Conservation (phyloP, 1,140 invertebrate genomes). For the Drosophila yakuba region DNA sequence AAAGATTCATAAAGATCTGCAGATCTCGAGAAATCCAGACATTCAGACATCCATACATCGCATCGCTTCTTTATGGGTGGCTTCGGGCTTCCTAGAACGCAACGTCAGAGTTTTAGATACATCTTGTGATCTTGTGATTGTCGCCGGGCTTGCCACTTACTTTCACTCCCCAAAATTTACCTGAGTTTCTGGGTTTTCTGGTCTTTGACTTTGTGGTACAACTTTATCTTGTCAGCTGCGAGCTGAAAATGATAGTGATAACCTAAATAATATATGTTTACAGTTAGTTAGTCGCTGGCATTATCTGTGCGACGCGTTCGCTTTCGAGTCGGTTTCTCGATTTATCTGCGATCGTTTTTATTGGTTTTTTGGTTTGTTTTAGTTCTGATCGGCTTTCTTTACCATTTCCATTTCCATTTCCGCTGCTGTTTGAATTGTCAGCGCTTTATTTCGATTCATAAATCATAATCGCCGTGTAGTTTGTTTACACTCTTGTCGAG, state of each 20-base stretch:
- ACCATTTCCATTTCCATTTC: slow-evolving; percentile 30
- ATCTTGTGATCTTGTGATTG: slow-evolving; percentile 39
- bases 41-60: too few species aligned
- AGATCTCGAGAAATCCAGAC: slow-evolving; percentile 20
- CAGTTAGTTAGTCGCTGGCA: slow-evolving; percentile 64
- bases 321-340: slow-evolving; percentile 36
- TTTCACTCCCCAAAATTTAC: slow-evolving; percentile 47
- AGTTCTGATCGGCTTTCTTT: slow-evolving; percentile 21
- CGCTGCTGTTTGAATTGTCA: slow-evolving; percentile 26
- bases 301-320: slow-evolving; percentile 50
- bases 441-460: slow-evolving; percentile 51
- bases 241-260: slow-evolving; percentile 69
- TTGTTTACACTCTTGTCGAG: slow-evolving; percentile 37
- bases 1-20: slow-evolving; percentile 46
- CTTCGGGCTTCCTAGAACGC: slow-evolving; percentile 44
- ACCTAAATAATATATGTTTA: slow-evolving; percentile 68
- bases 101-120: slow-evolving; percentile 54
- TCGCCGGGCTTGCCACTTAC: slow-evolving; percentile 28
- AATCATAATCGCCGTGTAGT: slow-evolving; percentile 53
- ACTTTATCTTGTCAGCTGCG: slow-evolving; percentile 72
- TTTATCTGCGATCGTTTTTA: slow-evolving; percentile 29
- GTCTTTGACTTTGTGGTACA: slow-evolving; percentile 27
- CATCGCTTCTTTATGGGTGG: slow-evolving; percentile 2
- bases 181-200: slow-evolving; percentile 21
- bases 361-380: slow-evolving; percentile 1